Evolutionary conservation across 1,140 invertebrate species (phyloP), one percentile per base, ranked within the genome.

Genomic region (Colletes gigas): DNA sequence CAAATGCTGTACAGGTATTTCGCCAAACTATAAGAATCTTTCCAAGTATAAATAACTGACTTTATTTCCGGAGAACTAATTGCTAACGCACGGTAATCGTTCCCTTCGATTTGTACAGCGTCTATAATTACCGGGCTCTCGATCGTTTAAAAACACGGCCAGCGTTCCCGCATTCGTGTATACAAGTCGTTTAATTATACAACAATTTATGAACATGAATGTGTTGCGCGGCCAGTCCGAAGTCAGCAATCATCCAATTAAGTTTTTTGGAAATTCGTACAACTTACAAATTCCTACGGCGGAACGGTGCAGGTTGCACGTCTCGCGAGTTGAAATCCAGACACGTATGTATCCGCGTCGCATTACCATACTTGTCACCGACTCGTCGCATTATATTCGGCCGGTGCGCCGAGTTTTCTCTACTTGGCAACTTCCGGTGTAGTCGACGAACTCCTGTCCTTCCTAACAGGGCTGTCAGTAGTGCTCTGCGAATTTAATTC

Each of bases 341-440:
- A 74, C 84, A 78, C 85, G 85, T 83, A 76, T 85, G 73, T 59
- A 68, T 57, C 73, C 67, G 57, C 80, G 74, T 85, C 44, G 84
- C 70, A 83, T 87, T 81, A 71, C 85, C 85, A 87, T 87, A 86
- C 79, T 69, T 81, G 85, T 83, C 77, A 69, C 70, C 66, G 57
- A 66, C 80, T 47, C 82, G 81, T 82, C 82, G 78, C 86, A 85
- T 88, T 89, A 85, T 84, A 88, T 88, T 88, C 84, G 80, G 71
- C 78, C 85, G 77, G 67, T 81, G 83, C 81, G 68, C 65, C 66
- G 75, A 86, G 84, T 88, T 90, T 90, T 83, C 88, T 85, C 78
- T 90, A 90, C 81, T 87, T 89, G 90, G 89, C 72, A 67, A 89
- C 89, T 91, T 91, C 89, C 88, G 88, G 90, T 77, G 67, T 80